phyloP scores from a whole-genome alignment of 53 echinoderm and acorn worm genomes.

The Apostichopus leukothele region DNA sequence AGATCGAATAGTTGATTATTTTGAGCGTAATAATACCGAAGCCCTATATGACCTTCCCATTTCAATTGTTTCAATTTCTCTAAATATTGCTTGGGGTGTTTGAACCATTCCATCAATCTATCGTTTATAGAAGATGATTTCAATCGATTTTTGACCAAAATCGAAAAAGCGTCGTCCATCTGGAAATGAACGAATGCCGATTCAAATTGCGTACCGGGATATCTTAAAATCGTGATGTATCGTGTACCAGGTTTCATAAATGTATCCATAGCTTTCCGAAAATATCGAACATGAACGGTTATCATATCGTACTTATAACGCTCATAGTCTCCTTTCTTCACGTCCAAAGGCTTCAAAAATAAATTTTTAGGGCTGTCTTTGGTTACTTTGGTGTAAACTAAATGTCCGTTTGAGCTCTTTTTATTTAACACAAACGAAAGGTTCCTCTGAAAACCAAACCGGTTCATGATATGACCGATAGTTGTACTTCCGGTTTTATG shows the following conservation, averaged over 20 bases:
- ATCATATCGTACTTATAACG: conserved; percentile 69
- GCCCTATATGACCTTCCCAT: conserved; percentile 57
- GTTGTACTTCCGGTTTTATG: conserved; percentile 85
- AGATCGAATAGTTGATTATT: conserved; percentile 83
- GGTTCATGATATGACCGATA: conserved; percentile 67
- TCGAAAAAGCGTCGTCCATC: conserved; percentile 59
- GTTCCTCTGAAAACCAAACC: conserved; percentile 58
- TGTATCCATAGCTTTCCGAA: conserved; percentile 60
- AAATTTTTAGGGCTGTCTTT: conserved; percentile 48
- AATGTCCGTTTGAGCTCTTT: conserved; percentile 59
- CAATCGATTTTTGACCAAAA: too few species aligned
- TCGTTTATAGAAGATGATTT: not conserved
- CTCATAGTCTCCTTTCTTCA: conserved; percentile 25
- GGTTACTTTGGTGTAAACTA: conserved; percentile 53
- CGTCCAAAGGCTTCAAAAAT: conserved; percentile 69
- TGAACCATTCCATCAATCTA: conserved; percentile 62
- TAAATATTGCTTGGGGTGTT: conserved; percentile 60
- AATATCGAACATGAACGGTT: conserved; percentile 69
- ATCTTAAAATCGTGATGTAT: conserved; percentile 76
- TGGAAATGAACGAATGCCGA: conserved; percentile 78
- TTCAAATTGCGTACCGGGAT: conserved; percentile 76
- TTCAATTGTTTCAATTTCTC: conserved; percentile 56
- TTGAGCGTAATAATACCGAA: conserved; percentile 66
- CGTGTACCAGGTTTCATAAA: conserved; percentile 69
- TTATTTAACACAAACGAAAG: conserved; percentile 69